phyloP scores from a whole-genome alignment of 2,113 vertebrate species.

The Elaphurus davidianus region DNA sequence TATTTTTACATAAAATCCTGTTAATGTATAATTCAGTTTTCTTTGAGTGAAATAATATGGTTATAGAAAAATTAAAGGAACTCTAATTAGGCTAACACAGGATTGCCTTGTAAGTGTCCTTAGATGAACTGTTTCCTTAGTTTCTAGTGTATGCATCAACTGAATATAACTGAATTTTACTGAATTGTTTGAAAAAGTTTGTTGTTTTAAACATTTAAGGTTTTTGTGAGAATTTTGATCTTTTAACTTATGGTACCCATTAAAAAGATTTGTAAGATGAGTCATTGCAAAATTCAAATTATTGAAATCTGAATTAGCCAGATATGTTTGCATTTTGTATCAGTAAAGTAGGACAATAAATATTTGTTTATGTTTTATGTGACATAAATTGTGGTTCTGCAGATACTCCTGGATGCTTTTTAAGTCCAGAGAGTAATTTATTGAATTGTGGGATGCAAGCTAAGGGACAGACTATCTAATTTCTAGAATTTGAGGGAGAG shows the following conservation, averaged over 20 bases:
- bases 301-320: not conserved
- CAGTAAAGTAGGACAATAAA: not conserved
- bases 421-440: not conserved
- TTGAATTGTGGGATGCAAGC: not conserved
- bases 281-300: not conserved
- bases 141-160: not conserved
- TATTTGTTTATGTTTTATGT: not conserved
- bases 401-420: not conserved
- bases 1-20: not conserved
- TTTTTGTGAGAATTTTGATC: not conserved
- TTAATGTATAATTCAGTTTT: not conserved
- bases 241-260: not conserved
- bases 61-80: conserved; percentile 11
- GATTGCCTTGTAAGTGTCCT: not conserved
- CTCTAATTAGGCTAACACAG: not conserved
- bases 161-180: not conserved
- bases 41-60: not conserved
- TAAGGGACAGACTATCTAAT: not conserved
- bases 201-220: not conserved
- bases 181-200: not conserved
- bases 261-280: not conserved
- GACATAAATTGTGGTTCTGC: not conserved
- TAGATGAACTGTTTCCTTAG: not conserved
- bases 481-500: not conserved
- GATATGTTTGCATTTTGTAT: not conserved